Evolutionary conservation across 2,888 invertebrate species (phyloP).

Genomic region (Volucella inanis): DNA sequence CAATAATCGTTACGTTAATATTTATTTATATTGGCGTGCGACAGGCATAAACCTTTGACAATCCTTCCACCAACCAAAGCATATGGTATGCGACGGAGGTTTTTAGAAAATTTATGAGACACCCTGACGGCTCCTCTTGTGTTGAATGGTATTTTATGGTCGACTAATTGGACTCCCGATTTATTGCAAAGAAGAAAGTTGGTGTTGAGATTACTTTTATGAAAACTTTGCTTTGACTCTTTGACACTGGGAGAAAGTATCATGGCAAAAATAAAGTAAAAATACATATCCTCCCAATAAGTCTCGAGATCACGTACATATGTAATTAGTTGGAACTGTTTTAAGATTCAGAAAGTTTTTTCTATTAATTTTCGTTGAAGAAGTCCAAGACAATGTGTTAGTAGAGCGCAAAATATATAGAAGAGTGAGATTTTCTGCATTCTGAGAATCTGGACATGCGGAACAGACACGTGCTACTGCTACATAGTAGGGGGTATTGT

Average conservation of each 20-base stretch:
- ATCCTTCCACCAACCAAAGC: slow-evolving; percentile 5
- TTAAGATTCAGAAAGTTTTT: slow-evolving; percentile 6
- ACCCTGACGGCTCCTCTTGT: slow-evolving; percentile 32
- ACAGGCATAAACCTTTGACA: slow-evolving; percentile 40
- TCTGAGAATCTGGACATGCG: slow-evolving; percentile 43
- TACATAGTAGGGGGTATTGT: slow-evolving; percentile 14
- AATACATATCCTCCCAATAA: slow-evolving; percentile 4
- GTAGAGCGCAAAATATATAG: slow-evolving; percentile 9
- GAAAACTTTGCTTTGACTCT: slow-evolving; percentile 31
- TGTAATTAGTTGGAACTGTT: neutral
- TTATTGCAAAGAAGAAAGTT: slow-evolving; percentile 58
- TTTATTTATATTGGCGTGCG: slow-evolving; percentile 33
- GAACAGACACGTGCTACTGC: slow-evolving; percentile 9
- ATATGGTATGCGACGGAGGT: neutral
- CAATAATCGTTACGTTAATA: slow-evolving; percentile 69
- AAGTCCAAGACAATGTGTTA: slow-evolving; percentile 18
- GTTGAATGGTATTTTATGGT: slow-evolving; percentile 48
- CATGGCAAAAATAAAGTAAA: no score
- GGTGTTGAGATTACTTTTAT: neutral
- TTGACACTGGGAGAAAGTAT: slow-evolving; percentile 24
- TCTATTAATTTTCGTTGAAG: slow-evolving; percentile 15
- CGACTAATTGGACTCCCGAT: slow-evolving; percentile 55
- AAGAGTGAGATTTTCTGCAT: neutral
- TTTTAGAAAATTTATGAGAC: slow-evolving; percentile 41
- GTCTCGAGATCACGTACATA: slow-evolving; percentile 1